These are phyloP conservation scores for Penaeus chinensis DNA, from an alignment of 1,140 invertebrate genomes.

Conservation along the genomic window DNA sequence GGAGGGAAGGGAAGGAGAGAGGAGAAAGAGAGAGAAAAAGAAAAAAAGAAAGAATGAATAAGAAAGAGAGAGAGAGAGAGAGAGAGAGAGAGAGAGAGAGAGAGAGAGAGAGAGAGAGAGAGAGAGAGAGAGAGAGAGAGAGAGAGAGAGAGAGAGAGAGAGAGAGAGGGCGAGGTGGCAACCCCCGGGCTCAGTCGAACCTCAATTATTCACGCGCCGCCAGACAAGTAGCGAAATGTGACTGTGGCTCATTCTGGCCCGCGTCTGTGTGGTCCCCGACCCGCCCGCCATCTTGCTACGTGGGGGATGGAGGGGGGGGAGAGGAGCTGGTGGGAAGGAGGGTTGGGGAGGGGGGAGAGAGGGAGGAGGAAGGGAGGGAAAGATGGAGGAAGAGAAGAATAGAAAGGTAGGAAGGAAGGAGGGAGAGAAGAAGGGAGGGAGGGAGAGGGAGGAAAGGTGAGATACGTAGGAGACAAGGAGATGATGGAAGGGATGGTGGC, in stretches of 20 bases:
- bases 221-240: too few relatives aligned
- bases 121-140: too few relatives aligned
- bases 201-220: too few relatives aligned
- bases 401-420: neutral
- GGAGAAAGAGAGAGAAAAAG: neutral
- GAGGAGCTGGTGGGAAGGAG: neutral
- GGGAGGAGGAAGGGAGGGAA: neutral
- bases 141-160: too few relatives aligned
- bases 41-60: neutral
- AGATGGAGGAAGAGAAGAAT: neutral
- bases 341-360: neutral
- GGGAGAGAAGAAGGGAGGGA: neutral
- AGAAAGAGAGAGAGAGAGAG: neutral
- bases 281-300: too few relatives aligned
- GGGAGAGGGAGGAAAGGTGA: conserved; percentile 14
- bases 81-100: conserved; percentile 2
- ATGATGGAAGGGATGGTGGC: too few relatives aligned
- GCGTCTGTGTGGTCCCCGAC: too few relatives aligned
- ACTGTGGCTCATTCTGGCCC: too few relatives aligned
- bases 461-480: neutral
- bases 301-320: neutral
- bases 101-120: too few relatives aligned
- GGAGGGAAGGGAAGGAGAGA: neutral
- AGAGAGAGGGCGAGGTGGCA: too few relatives aligned
- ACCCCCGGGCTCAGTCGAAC: too few relatives aligned